Conservation (phyloP, 2,113 vertebrate genomes). For the Pseudopipra pipra region DNA sequence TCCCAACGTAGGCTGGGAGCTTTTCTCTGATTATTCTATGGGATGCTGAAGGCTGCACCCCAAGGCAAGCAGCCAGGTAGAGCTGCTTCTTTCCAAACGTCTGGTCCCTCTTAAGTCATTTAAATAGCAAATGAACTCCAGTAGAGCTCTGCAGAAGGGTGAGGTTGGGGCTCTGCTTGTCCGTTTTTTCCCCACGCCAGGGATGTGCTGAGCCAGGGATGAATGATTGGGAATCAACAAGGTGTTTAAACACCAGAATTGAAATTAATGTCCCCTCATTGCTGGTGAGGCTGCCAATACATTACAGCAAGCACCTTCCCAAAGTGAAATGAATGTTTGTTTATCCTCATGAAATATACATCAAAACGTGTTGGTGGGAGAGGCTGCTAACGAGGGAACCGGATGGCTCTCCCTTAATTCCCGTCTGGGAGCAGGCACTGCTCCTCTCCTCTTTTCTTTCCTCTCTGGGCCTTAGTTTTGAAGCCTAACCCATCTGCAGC, state of each 20-base stretch:
- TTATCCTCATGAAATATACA: slow-evolving; percentile 89
- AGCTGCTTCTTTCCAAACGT: neutral
- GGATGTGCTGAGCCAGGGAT: slow-evolving; percentile 69
- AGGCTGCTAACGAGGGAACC: slow-evolving; percentile 54
- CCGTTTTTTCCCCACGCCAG: neutral
- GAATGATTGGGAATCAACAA: slow-evolving; percentile 87
- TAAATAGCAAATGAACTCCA: neutral
- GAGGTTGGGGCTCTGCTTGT: neutral
- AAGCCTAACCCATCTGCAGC: slow-evolving; percentile 69
- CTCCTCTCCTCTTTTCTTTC: neutral
- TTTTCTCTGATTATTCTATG: neutral
- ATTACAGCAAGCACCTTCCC: slow-evolving; percentile 87
- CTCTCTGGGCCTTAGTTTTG: slow-evolving; percentile 32
- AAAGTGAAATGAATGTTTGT: slow-evolving; percentile 93
- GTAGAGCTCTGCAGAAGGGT: neutral
- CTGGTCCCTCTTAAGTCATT: neutral
- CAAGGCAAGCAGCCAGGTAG: neutral
- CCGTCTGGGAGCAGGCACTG: neutral
- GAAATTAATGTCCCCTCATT: slow-evolving; percentile 88
- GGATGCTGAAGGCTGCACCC: neutral
- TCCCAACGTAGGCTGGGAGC: accelerated
- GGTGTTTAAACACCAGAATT: slow-evolving; percentile 88
- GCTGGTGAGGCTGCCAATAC: slow-evolving; percentile 81
- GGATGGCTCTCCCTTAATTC: slow-evolving; percentile 38
- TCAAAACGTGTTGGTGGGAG: slow-evolving; percentile 74